These are phyloP conservation scores for Astreopora myriophthalma DNA, from an alignment of 64 coral and sea anemone genomes.

Conservation along the genomic window DNA sequence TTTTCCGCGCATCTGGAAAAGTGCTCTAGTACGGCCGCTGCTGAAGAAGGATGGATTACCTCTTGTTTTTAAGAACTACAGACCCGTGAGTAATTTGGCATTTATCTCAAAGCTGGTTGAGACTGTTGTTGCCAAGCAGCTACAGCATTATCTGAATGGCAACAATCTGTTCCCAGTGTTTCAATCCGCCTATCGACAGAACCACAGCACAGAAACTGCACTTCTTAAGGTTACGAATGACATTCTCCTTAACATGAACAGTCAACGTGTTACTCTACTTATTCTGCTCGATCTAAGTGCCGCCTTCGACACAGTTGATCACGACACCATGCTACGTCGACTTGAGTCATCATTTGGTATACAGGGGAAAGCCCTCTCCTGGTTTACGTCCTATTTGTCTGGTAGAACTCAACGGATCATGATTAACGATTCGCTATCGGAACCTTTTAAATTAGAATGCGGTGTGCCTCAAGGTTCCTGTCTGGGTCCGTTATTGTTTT, in stretches of 20 bases:
- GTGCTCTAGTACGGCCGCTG: background rate
- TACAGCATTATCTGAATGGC: background rate
- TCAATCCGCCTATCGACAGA: background rate
- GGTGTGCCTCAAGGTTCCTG: no score
- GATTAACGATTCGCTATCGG: no score
- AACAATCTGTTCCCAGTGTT: constrained; percentile 5
- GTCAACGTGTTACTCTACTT: constrained; percentile 1
- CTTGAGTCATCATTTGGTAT: background rate
- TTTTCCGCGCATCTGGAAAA: background rate
- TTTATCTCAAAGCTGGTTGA: constrained; percentile 7
- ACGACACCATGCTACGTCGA: background rate
- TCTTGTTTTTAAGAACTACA: background rate
- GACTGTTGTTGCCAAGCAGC: background rate
- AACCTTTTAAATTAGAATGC: no score
- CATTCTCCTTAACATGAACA: constrained; percentile 1
- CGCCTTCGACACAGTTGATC: background rate
- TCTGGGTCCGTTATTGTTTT: no score
- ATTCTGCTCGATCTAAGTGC: constrained; percentile 34
- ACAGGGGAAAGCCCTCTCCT: no score
- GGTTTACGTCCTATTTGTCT: no score
- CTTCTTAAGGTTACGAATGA: constrained; percentile 16
- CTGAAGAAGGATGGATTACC: constrained; percentile 1
- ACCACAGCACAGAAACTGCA: constrained; percentile 15
- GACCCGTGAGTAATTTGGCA: constrained; percentile 4
- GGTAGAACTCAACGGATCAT: no score